Evolutionary conservation across 30 jellyfish, hydroid and myxozoan species (phyloP).

Genomic region (Pseudorhiza aurosa): DNA sequence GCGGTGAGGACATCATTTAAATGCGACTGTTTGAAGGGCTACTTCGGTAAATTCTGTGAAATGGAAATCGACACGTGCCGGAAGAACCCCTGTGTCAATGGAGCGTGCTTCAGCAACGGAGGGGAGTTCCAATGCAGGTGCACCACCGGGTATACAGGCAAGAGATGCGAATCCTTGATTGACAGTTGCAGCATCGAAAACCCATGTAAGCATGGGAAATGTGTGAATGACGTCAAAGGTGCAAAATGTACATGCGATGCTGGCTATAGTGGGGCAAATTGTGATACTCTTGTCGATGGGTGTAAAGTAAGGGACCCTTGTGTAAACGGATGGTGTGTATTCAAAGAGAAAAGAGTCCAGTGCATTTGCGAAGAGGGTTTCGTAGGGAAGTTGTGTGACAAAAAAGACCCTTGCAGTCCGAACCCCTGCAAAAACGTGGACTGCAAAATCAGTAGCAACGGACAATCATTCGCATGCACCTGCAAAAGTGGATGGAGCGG

Average conservation of each 20-base stretch:
- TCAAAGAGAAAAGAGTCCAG: neutral
- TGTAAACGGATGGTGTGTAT: conserved; percentile 57
- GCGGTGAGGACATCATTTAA: conserved; percentile 21
- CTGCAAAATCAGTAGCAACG: neutral
- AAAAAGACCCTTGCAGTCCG: conserved; percentile 57
- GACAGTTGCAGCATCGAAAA: conserved; percentile 38
- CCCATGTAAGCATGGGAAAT: conserved; percentile 72
- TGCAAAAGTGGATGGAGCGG: conserved; percentile 58
- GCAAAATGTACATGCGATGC: conserved; percentile 44
- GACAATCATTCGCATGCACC: conserved; percentile 27
- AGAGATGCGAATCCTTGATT: conserved; percentile 32
- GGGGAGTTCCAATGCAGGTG: conserved; percentile 66
- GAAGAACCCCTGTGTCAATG: conserved; percentile 62
- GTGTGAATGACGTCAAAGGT: conserved; percentile 33
- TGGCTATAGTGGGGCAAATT: conserved; percentile 63
- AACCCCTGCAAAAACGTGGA: conserved; percentile 64
- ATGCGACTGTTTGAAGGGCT: conserved; percentile 60
- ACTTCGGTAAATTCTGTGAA: conserved; percentile 49
- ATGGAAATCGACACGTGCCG: conserved; percentile 56
- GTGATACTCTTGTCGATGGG: conserved; percentile 42
- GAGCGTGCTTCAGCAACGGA: conserved; percentile 42
- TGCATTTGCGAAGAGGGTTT: conserved; percentile 61
- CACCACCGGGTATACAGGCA: conserved; percentile 58
- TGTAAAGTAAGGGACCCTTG: conserved; percentile 54
- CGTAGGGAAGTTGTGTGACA: conserved; percentile 38